Percentiles rank a stretch among this genome's conserved stretches.
Evolutionary conservation across 2,797 vertebrate genomes (phyloP).

Genomic region (Spinus pinus): DNA sequence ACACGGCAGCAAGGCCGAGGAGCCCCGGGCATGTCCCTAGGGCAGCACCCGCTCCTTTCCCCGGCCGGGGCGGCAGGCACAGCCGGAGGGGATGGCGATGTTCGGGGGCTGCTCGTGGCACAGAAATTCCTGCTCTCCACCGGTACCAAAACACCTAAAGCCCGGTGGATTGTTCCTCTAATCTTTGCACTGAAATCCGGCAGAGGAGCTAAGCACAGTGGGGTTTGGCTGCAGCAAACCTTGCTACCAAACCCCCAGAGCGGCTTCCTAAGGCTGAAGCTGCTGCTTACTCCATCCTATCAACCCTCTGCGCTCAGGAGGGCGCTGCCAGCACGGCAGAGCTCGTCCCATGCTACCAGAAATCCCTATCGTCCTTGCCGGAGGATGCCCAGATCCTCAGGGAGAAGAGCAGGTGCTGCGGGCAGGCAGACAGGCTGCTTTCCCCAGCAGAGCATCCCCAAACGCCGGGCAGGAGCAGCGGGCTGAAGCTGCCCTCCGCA

Average conservation of each 20-base stretch:
- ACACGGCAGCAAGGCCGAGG: neutral
- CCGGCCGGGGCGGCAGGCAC: neutral
- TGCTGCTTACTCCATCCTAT: neutral
- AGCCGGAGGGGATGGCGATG: neutral
- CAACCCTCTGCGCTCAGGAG: neutral
- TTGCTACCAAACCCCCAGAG: neutral
- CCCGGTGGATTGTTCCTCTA: neutral
- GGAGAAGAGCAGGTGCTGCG: neutral
- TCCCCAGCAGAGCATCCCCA: neutral
- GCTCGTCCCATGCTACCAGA: neutral
- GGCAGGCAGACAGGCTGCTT: neutral
- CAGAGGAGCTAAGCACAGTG: neutral
- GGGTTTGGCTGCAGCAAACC: neutral
- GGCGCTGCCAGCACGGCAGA: neutral
- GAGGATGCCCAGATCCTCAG: neutral
- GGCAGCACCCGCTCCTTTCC: neutral
- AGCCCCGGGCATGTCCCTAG: neutral
- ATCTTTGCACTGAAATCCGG: neutral
- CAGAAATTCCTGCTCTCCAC: neutral
- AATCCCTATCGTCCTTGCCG: neutral
- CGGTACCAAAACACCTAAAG: neutral
- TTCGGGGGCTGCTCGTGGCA: fast-evolving
- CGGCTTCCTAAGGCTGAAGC: neutral
- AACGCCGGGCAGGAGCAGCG: fast-evolving
- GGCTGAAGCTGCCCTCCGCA: neutral